Conservation (phyloP, 1,140 invertebrate species). For the Venturia canescens region DNA sequence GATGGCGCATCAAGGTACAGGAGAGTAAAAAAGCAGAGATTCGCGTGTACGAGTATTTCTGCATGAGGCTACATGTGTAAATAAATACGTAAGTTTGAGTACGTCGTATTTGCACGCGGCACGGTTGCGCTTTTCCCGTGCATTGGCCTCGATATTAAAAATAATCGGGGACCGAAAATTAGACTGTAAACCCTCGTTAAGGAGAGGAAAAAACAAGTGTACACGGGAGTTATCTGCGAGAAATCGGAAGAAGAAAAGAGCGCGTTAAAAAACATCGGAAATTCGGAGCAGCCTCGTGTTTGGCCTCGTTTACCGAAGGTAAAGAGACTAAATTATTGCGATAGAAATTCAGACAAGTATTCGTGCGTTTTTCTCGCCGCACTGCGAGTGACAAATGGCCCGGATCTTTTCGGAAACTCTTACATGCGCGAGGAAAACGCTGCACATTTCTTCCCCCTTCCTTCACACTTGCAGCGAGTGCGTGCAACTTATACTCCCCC, state of each 20-base stretch:
- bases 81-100: neutral
- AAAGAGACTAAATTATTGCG: constrained; percentile 13
- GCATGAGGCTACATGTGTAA: neutral
- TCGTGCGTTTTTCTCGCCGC: constrained; percentile 14
- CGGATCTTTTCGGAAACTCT: constrained; percentile 23
- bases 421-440: neutral
- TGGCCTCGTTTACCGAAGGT: neutral
- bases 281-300: constrained; percentile 30
- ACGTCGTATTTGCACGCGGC: constrained; percentile 40
- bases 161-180: constrained; percentile 23
- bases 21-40: neutral
- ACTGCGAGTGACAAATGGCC: constrained; percentile 26
- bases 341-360: neutral
- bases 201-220: neutral
- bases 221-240: neutral
- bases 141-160: constrained; percentile 45
- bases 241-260: neutral
- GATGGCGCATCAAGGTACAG: constrained; percentile 43
- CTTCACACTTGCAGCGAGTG: neutral
- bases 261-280: constrained; percentile 8
- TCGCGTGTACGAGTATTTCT: neutral
- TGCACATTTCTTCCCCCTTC: neutral
- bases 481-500: neutral
- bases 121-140: constrained; percentile 21
- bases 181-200: constrained; percentile 12